These are phyloP conservation scores for Meloe dianella DNA, from an alignment of 2,888 invertebrate genomes.

Conservation along the genomic window DNA sequence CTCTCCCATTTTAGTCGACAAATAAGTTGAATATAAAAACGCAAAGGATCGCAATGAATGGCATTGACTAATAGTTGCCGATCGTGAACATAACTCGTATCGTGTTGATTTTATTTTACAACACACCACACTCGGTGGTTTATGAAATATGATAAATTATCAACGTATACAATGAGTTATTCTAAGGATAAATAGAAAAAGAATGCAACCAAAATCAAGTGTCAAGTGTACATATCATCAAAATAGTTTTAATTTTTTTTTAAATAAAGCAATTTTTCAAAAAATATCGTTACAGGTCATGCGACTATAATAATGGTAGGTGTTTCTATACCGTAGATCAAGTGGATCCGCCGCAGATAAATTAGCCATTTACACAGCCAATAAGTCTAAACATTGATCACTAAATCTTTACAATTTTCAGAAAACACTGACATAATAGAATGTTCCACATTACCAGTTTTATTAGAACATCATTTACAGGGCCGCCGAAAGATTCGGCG, in stretches of 20 bases:
- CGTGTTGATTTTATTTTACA: conserved; percentile 31
- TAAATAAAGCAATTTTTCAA: background rate
- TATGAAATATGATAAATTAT: conserved; percentile 42
- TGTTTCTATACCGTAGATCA: conserved; percentile 18
- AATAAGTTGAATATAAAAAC: conserved; percentile 17
- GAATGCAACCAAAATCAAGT: conserved; percentile 4
- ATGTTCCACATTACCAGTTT: conserved; percentile 53
- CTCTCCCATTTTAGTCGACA: background rate
- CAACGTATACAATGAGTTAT: conserved; percentile 11
- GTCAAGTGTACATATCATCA: background rate
- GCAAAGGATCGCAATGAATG: conserved; percentile 19
- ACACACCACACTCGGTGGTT: conserved; percentile 21
- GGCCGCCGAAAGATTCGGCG: no score
- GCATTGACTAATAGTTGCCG: conserved; percentile 33
- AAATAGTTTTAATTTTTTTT: background rate
- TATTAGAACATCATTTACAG: conserved; percentile 49
- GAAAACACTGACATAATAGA: conserved; percentile 52
- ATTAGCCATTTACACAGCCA: conserved; percentile 47
- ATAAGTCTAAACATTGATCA: conserved; percentile 46
- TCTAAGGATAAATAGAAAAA: background rate
- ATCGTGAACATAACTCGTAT: conserved; percentile 27
- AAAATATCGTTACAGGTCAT: background rate
- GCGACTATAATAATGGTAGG: background rate
- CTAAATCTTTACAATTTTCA: conserved; percentile 34
- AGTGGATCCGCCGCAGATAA: conserved; percentile 45